These are phyloP conservation scores for Datnioides undecimradiatus DNA, from an alignment of 2,113 vertebrate species.

Conservation along the genomic window DNA sequence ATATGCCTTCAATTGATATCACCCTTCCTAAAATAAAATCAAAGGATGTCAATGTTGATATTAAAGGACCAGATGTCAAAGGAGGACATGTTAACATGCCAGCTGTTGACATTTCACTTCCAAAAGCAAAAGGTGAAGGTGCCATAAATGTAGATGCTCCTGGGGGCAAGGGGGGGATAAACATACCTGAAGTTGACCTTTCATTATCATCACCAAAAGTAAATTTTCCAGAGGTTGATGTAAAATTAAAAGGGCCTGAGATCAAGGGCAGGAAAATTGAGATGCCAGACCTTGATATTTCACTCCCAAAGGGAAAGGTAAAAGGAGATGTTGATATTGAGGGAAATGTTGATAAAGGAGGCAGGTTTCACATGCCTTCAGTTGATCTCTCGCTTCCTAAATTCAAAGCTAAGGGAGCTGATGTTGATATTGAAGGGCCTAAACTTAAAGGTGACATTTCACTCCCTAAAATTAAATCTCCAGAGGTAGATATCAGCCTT, in stretches of 20 bases:
- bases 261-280: slow-evolving; percentile 52
- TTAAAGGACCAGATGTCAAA: slow-evolving; percentile 1
- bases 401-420: slow-evolving; percentile 34
- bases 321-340: slow-evolving; percentile 27
- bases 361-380: slow-evolving; percentile 48
- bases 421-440: slow-evolving; percentile 27
- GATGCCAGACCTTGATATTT: slow-evolving; percentile 67
- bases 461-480: no score
- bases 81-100: slow-evolving; percentile 67
- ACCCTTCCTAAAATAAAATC: slow-evolving; percentile 65
- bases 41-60: not conserved
- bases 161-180: slow-evolving; percentile 57
- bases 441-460: slow-evolving; percentile 24
- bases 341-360: slow-evolving; percentile 46
- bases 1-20: slow-evolving; percentile 32
- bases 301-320: slow-evolving; percentile 61
- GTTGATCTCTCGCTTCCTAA: slow-evolving; percentile 65
- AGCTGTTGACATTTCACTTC: slow-evolving; percentile 68
- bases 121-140: slow-evolving; percentile 56
- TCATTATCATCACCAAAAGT: slow-evolving; percentile 63
- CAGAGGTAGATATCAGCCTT: no score
- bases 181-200: slow-evolving; percentile 59
- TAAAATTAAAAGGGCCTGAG: slow-evolving; percentile 29
- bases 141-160: slow-evolving; percentile 40
- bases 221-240: slow-evolving; percentile 12